phyloP scores from a whole-genome alignment of 2,888 invertebrate species.

The Copidosoma aretas region DNA sequence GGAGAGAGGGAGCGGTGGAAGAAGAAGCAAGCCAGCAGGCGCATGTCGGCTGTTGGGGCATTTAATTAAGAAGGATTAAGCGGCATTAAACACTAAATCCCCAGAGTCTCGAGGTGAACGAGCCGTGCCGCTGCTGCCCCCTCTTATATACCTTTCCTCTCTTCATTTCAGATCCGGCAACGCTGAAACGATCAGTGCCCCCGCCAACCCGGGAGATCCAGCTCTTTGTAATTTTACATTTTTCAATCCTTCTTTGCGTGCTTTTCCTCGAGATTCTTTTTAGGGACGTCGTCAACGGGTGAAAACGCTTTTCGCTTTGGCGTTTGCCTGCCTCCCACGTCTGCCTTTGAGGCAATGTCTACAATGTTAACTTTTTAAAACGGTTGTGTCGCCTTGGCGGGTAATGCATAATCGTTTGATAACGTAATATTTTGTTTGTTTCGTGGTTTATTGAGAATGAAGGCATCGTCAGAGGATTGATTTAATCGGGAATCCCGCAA shows the following conservation, averaged over 20 bases:
- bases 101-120: conserved; percentile 43
- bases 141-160: conserved; percentile 26
- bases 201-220: conserved; percentile 7
- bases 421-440: not conserved
- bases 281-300: not conserved
- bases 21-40: conserved; percentile 4
- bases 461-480: not conserved
- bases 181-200: conserved; percentile 49
- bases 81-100: conserved; percentile 50
- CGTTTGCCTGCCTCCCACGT: not conserved
- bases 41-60: conserved; percentile 37
- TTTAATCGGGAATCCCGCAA: too few species aligned
- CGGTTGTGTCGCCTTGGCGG: not conserved
- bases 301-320: conserved; percentile 4
- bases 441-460: not conserved
- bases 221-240: conserved; percentile 31
- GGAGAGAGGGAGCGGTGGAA: not conserved
- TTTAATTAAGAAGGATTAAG: conserved; percentile 60
- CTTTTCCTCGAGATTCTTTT: not conserved
- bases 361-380: conserved; percentile 13
- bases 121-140: conserved; percentile 36
- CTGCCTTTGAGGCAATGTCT: not conserved
- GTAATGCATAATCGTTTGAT: conserved; percentile 1
- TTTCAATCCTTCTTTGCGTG: conserved; percentile 8
- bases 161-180: conserved; percentile 37